These are phyloP conservation scores for Platichthys flesus DNA, from an alignment of 2,113 vertebrate species.

Conservation along the genomic window DNA sequence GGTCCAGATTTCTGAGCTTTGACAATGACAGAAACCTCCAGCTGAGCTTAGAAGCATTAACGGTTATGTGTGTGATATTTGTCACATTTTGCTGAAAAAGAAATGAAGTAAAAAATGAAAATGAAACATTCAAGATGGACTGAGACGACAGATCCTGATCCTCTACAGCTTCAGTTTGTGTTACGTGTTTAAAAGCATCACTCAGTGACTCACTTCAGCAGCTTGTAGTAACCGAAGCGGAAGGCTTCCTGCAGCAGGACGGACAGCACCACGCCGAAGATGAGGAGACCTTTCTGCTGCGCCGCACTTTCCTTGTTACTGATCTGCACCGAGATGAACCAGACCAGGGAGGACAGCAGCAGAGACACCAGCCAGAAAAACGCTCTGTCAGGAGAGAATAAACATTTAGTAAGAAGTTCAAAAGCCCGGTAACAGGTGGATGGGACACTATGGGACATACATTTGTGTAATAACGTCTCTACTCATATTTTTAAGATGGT, in stretches of 20 bases:
- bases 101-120: neutral
- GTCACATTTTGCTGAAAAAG: neutral
- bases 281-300: constrained; percentile 82
- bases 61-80: neutral
- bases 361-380: constrained; percentile 86
- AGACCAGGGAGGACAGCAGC: constrained; percentile 83
- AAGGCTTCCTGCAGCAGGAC: constrained; percentile 85
- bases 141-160: too few relatives aligned
- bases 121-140: too few relatives aligned
- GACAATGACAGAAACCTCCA: neutral
- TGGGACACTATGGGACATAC: neutral
- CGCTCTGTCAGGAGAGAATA: constrained; percentile 55
- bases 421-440: neutral
- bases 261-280: constrained; percentile 84
- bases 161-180: too few relatives aligned
- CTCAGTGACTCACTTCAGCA: constrained; percentile 82
- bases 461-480: too few relatives aligned
- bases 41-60: neutral
- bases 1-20: neutral
- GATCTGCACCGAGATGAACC: constrained; percentile 82
- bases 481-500: too few relatives aligned
- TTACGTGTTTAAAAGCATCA: too few relatives aligned
- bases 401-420: neutral
- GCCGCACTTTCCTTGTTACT: constrained; percentile 73
- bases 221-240: constrained; percentile 81